phyloP scores from a whole-genome alignment of 1,140 invertebrate species.

The Meteorus sp. region DNA sequence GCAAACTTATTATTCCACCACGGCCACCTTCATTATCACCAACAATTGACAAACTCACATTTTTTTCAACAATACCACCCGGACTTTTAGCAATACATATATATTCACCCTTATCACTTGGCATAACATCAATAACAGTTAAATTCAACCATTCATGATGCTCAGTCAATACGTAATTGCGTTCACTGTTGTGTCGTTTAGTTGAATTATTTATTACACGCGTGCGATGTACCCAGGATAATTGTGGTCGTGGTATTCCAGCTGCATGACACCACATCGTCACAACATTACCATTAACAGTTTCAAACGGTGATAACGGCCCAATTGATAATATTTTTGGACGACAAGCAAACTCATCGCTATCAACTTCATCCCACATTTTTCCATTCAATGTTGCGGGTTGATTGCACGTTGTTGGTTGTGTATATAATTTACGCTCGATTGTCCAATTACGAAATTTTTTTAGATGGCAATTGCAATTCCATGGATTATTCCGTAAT shows the following conservation, averaged over 20 bases:
- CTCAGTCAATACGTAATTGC: conserved; percentile 56
- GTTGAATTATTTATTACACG: conserved; percentile 41
- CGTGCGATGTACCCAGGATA: conserved; percentile 65
- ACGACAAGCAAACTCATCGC: conserved; percentile 81
- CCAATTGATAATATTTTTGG: conserved; percentile 69
- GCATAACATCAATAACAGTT: conserved; percentile 70
- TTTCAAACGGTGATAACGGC: conserved; percentile 57
- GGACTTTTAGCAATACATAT: conserved; percentile 84
- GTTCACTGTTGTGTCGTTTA: conserved; percentile 40
- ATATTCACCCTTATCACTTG: conserved; percentile 83
- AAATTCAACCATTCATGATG: conserved; percentile 73
- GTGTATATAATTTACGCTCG: conserved; percentile 70
- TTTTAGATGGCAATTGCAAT: conserved; percentile 83
- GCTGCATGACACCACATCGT: conserved; percentile 76
- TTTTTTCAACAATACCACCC: conserved; percentile 78
- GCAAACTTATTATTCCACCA: conserved; percentile 52
- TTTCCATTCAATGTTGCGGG: conserved; percentile 68
- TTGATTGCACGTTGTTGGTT: conserved; percentile 70
- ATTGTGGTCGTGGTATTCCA: conserved; percentile 76
- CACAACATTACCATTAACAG: conserved; percentile 66
- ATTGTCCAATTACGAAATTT: conserved; percentile 77
- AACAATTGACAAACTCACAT: conserved; percentile 67
- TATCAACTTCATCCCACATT: conserved; percentile 70
- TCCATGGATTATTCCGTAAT: conserved; percentile 82
- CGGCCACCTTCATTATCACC: conserved; percentile 54